Percentiles rank a stretch among this genome's conserved stretches.
phyloP scores from a whole-genome alignment of 2,113 vertebrate species.

The Urocitellus parryii region DNA sequence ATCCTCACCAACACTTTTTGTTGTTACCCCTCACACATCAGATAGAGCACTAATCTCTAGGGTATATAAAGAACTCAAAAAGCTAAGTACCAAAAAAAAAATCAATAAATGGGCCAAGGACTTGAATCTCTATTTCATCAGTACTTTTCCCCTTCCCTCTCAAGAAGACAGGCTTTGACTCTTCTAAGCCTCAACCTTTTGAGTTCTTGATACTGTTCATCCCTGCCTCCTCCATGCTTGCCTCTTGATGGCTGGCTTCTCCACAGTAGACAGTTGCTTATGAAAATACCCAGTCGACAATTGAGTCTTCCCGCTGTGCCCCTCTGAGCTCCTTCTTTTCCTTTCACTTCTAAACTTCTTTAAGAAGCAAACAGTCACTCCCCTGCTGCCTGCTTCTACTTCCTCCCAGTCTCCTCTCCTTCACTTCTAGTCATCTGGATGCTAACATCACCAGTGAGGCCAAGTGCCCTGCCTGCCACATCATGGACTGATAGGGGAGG shows the following conservation, averaged over 20 bases:
- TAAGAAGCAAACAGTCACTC: not conserved
- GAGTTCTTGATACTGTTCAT: too few species aligned
- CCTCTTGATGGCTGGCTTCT: not conserved
- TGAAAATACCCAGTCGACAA: rapidly evolving
- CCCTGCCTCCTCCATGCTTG: not conserved
- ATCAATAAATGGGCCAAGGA: too few species aligned
- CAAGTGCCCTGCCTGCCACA: too few species aligned
- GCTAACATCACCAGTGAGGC: too few species aligned
- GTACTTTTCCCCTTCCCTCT: not conserved
- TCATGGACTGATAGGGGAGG: not conserved
- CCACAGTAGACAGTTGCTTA: not conserved
- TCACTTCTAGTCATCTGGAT: not conserved
- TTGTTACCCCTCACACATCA: too few species aligned
- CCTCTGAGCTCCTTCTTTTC: not conserved
- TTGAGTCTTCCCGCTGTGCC: rapidly evolving
- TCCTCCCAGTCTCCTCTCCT: not conserved
- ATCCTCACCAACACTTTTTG: too few species aligned
- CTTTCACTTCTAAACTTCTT: not conserved
- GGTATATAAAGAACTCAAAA: too few species aligned
- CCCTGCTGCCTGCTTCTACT: not conserved
- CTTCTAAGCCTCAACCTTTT: too few species aligned
- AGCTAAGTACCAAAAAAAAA: too few species aligned
- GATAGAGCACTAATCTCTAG: too few species aligned
- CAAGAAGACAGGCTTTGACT: not conserved
- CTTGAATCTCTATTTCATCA: not conserved